Conservation (phyloP, 2,113 vertebrate genomes). For the Hemiprocne comata region DNA sequence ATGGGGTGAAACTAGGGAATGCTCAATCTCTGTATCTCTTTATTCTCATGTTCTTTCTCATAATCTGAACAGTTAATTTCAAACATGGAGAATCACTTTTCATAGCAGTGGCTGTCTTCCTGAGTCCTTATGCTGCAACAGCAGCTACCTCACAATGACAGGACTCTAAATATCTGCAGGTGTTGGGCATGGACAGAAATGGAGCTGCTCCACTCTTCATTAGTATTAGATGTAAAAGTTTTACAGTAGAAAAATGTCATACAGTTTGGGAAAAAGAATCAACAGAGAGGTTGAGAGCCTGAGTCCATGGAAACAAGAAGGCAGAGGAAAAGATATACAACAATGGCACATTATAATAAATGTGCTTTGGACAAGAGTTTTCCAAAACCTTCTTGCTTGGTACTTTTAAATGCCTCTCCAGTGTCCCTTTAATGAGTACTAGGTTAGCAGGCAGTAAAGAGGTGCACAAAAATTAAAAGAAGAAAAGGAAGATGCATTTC, state of each 20-base stretch:
- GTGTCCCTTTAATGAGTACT: not conserved
- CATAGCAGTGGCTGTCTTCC: not conserved
- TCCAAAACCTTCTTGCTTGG: not conserved
- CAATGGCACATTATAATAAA: not conserved
- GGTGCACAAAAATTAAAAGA: not conserved
- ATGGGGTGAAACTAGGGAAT: not conserved
- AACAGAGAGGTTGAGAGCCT: not conserved
- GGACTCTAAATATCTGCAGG: not conserved
- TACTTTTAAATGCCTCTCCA: not conserved
- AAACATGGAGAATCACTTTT: not conserved
- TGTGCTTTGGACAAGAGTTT: not conserved
- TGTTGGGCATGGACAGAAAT: not conserved
- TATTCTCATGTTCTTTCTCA: not conserved
- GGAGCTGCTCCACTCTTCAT: not conserved
- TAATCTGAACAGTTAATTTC: not conserved
- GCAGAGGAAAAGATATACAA: not conserved
- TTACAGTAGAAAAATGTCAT: not conserved
- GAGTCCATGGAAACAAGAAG: not conserved
- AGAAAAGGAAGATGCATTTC: not conserved
- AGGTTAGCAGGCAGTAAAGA: not conserved
- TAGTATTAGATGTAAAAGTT: not conserved
- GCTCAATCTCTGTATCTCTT: not conserved
- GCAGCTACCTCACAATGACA: not conserved
- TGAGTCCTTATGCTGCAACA: not conserved
- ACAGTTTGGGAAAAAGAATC: not conserved